These are phyloP conservation scores for Himalopsyche phryganea DNA, from an alignment of 1,140 invertebrate genomes.

Conservation along the genomic window DNA sequence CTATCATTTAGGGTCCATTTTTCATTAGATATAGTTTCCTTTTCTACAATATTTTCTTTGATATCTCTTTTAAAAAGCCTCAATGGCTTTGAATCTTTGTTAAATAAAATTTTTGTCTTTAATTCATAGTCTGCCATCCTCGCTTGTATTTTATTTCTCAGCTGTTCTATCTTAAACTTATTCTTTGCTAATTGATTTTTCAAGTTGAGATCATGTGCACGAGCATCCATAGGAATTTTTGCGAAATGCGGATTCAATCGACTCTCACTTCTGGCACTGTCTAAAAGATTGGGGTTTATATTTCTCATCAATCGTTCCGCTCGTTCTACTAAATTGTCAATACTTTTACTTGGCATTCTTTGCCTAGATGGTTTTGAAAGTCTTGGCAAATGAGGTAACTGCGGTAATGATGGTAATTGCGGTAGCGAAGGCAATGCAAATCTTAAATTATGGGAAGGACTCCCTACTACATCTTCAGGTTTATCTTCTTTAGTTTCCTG, in stretches of 20 bases:
- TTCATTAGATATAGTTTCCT: too few relatives aligned
- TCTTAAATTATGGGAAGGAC: not conserved
- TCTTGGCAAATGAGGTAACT: not conserved
- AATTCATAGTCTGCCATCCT: constrained; percentile 20
- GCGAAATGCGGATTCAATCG: not conserved
- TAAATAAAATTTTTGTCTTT: constrained; percentile 10
- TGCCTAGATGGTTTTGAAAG: not conserved
- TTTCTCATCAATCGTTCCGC: constrained; percentile 16
- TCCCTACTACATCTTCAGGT: not conserved
- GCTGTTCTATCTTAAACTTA: constrained; percentile 19
- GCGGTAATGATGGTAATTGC: not conserved
- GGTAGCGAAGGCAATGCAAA: not conserved
- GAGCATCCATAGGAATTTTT: not conserved
- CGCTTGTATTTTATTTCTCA: constrained; percentile 21
- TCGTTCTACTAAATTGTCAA: constrained; percentile 16
- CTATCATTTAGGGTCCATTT: too few relatives aligned
- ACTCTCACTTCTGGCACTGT: too few relatives aligned
- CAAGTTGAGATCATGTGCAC: not conserved
- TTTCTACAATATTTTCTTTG: constrained; percentile 1
- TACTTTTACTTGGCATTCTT: not conserved
- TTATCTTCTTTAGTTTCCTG: not conserved
- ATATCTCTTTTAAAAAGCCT: not conserved
- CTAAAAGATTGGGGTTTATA: constrained; percentile 7
- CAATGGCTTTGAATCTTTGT: not conserved
- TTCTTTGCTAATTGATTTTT: constrained; percentile 18